Conservation (phyloP, 2,797 vertebrate genomes). For the Sarcoramphus papa region DNA sequence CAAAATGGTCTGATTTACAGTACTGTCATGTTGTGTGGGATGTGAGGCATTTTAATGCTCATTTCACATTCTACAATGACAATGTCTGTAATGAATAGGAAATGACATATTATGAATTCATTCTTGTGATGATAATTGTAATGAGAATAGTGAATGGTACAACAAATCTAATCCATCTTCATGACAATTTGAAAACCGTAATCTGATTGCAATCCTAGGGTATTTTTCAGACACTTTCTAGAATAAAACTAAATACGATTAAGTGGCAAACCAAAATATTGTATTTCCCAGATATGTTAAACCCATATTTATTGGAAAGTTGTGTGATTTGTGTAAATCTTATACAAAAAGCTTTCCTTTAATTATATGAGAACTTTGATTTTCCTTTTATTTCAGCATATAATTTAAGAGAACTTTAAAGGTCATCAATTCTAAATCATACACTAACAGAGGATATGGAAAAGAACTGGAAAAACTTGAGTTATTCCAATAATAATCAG, state of each 20-base stretch:
- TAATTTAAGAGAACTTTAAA: neutral
- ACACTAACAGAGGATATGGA: neutral
- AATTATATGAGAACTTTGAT: neutral
- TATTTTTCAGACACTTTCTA: constrained; percentile 21
- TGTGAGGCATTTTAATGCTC: constrained; percentile 11
- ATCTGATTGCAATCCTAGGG: constrained; percentile 1
- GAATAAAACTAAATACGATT: neutral
- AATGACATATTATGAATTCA: constrained; percentile 59
- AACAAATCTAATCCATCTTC: constrained; percentile 64
- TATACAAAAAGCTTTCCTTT: neutral
- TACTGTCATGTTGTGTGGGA: neutral
- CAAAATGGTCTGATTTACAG: constrained; percentile 28
- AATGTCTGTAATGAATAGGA: constrained; percentile 59
- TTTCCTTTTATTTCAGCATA: neutral
- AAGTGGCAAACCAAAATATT: neutral
- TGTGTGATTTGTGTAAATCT: neutral
- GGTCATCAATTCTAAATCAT: neutral
- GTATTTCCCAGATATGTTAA: neutral
- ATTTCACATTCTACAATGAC: constrained; percentile 25
- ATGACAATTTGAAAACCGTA: constrained; percentile 36
- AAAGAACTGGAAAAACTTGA: neutral
- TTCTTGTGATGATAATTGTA: constrained; percentile 64
- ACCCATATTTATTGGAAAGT: neutral
- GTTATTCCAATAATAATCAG: constrained; percentile 8
- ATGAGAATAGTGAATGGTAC: constrained; percentile 57